Conservation (phyloP, 1,140 invertebrate species). For the Cydia splendana region DNA sequence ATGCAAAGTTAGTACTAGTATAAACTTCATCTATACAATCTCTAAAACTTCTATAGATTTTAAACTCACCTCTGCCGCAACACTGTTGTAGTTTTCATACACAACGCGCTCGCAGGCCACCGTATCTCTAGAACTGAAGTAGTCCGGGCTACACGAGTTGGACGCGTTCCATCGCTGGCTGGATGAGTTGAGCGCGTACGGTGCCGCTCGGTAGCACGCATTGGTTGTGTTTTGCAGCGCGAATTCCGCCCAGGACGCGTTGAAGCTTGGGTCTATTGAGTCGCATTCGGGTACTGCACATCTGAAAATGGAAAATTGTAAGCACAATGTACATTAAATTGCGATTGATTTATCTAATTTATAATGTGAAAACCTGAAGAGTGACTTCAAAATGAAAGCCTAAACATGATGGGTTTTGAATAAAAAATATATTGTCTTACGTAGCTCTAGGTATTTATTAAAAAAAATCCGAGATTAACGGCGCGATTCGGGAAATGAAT, state of each 20-base stretch:
- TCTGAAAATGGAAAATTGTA: constrained; percentile 41
- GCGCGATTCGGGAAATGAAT: too few relatives aligned
- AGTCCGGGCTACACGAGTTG: constrained; percentile 44
- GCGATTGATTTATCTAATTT: too few relatives aligned
- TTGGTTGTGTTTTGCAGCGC: constrained; percentile 43
- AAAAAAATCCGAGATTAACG: too few relatives aligned
- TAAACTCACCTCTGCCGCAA: constrained; percentile 64
- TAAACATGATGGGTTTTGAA: too few relatives aligned
- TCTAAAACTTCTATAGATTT: not conserved
- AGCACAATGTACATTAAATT: not conserved
- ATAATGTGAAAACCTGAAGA: too few relatives aligned
- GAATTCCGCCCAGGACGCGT: constrained; percentile 51
- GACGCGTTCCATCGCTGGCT: not conserved
- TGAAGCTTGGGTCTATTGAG: constrained; percentile 40
- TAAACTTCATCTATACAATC: too few relatives aligned
- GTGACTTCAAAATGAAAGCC: too few relatives aligned
- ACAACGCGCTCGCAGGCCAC: constrained; percentile 52
- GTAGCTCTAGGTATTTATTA: too few relatives aligned
- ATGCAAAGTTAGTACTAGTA: too few relatives aligned
- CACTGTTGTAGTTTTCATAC: constrained; percentile 68
- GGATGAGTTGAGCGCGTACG: constrained; percentile 34
- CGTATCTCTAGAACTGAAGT: constrained; percentile 44
- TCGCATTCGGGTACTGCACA: constrained; percentile 64
- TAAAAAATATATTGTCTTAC: too few relatives aligned
- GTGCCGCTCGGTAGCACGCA: constrained; percentile 47